Base-by-base conservation (phyloP, 2,888 invertebrate genomes). In the Oasisia sp. region DNA sequence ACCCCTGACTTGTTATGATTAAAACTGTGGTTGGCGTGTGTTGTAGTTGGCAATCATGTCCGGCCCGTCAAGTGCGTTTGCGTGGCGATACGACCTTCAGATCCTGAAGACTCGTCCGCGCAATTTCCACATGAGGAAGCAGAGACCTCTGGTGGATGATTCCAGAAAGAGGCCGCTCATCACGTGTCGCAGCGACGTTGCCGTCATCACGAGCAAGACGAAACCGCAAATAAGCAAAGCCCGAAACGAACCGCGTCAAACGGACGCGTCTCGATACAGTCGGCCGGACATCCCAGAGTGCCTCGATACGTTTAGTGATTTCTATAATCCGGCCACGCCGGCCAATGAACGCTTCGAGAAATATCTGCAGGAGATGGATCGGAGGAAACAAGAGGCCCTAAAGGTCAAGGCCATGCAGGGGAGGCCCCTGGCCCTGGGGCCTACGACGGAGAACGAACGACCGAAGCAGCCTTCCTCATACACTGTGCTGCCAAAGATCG, bases 301-400 rank as follows among this genome's bases (percentile, higher is more conserved):
- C 32, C 92, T 93, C 32, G 58, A 92, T 58, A 93, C 93, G 8
- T 92, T 92, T 58, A 92, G 93, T 45, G 93, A 93, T 38, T 93
- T 93, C 58, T 93, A 91, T 92, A 93, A 93, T 89, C 93, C 93
- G n/a, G 38, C 50, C 8, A 91, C 93, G 14, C 92, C 93, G 5
- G 93, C 93, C 50, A 92, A 92, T 11, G 92, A 92, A 32, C 91
- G 93, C 12, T 93, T 92, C 58, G 93, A 93, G 19, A 92, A 92
- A 19, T 93, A 93, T 90, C 91, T 93, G 12, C 12, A 14, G 9
- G 92, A 93, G 32, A 91, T 93, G 92, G 32, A 90, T 27, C 38
- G 92, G 32, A 32, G 91, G 12, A 89, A 91, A 74, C n/a, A 90
- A 5, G 90, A 91, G 74, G 91, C 32, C 74, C 32, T 14, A 19